phyloP scores from a whole-genome alignment of 53 echinoderm and acorn worm species.

The Holothuria scabra region DNA sequence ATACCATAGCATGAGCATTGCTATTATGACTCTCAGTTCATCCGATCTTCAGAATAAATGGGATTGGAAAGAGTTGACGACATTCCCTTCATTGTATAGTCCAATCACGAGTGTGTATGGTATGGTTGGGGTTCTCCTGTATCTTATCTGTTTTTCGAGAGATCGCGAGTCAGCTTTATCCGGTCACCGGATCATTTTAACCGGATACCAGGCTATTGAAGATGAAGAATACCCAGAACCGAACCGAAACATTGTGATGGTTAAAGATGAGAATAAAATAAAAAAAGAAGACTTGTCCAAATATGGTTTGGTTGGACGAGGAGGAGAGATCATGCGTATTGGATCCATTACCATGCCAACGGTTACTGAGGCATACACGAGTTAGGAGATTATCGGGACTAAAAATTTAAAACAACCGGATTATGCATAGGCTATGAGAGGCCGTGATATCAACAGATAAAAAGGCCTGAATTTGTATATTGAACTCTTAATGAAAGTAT shows the following conservation, averaged over 20 bases:
- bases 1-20: slow-evolving; percentile 58
- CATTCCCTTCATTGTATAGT: slow-evolving; percentile 57
- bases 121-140: slow-evolving; percentile 56
- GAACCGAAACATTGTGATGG: slow-evolving; percentile 9
- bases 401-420: too few relatives aligned
- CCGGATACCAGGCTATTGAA: neutral
- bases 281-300: slow-evolving; percentile 7
- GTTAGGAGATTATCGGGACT: neutral
- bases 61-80: slow-evolving; percentile 48
- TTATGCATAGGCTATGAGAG: too few relatives aligned
- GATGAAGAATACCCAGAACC: slow-evolving; percentile 32
- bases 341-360: slow-evolving; percentile 49
- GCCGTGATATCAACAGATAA: too few relatives aligned
- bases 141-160: slow-evolving; percentile 40
- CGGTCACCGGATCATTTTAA: neutral
- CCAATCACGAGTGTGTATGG: slow-evolving; percentile 54
- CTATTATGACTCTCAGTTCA: slow-evolving; percentile 28
- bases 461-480: too few relatives aligned
- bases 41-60: slow-evolving; percentile 4
- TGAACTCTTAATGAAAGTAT: too few relatives aligned
- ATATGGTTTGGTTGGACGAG: slow-evolving; percentile 28
- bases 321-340: slow-evolving; percentile 46
- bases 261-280: slow-evolving; percentile 10
- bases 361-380: slow-evolving; percentile 35
- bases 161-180: neutral